Conservation (phyloP, 1,140 invertebrate genomes). For the Sweltsa coloradensis region DNA sequence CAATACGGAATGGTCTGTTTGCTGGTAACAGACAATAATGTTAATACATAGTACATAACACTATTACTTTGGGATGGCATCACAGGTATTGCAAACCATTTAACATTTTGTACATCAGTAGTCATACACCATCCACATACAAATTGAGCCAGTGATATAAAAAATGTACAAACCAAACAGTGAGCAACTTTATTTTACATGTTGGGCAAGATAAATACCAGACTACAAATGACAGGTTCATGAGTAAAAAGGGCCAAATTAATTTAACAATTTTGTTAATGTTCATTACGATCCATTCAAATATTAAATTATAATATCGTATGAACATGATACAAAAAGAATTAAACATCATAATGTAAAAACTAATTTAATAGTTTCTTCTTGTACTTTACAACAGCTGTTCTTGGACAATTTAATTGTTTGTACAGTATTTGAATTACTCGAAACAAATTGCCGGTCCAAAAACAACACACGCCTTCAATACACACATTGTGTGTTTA, state of each 20-base stretch:
- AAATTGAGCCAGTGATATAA: background rate
- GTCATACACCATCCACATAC: background rate
- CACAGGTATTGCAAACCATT: too few species aligned
- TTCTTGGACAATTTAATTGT: background rate
- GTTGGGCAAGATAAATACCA: background rate
- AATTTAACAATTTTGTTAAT: background rate
- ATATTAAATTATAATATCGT: conserved; percentile 9
- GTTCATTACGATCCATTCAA: background rate
- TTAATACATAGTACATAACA: background rate
- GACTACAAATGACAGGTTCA: background rate
- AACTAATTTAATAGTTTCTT: background rate
- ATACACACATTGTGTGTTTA: background rate
- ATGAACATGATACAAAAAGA: conserved; percentile 5
- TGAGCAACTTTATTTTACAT: background rate
- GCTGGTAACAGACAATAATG: background rate
- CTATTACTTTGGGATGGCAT: background rate
- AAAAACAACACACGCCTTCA: background rate
- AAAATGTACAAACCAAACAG: background rate
- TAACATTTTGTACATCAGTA: background rate
- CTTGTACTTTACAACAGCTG: conserved; percentile 4
- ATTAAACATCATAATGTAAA: background rate
- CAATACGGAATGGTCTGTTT: background rate
- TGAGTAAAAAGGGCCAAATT: background rate
- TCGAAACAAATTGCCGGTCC: background rate
- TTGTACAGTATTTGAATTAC: background rate